These are phyloP conservation scores for Enteromius trimaculatus DNA, from an alignment of 2,797 vertebrate species.

Conservation along the genomic window DNA sequence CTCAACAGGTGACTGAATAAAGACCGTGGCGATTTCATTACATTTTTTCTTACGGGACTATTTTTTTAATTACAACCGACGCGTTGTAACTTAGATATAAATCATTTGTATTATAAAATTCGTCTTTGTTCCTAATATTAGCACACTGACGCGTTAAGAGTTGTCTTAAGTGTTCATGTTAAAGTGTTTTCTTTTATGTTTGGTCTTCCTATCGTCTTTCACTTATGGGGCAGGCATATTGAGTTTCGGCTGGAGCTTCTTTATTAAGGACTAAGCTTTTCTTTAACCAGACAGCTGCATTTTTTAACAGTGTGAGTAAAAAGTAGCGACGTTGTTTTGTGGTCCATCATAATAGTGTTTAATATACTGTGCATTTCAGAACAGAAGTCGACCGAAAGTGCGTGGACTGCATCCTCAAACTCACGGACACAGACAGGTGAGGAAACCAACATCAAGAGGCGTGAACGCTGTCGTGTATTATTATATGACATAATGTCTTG, in stretches of 20 bases:
- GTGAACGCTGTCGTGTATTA: not conserved
- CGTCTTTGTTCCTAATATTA: not conserved
- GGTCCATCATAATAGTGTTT: not conserved
- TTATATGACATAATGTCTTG: not conserved
- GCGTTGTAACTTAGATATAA: not conserved
- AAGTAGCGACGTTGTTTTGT: not conserved
- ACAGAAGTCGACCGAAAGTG: not conserved
- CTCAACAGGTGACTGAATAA: slow-evolving; percentile 18
- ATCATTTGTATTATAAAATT: not conserved
- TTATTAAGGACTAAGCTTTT: slow-evolving; percentile 2
- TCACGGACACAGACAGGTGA: not conserved
- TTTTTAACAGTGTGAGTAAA: not conserved
- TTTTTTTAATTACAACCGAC: not conserved
- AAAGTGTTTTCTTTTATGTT: not conserved
- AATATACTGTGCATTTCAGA: not conserved
- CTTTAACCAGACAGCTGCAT: not conserved
- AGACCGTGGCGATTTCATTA: not conserved
- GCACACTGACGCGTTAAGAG: not conserved
- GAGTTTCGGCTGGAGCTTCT: slow-evolving; percentile 41
- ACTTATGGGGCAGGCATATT: slow-evolving; percentile 57
- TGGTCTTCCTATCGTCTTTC: slow-evolving; percentile 65
- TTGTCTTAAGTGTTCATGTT: not conserved
- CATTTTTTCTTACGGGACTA: not conserved
- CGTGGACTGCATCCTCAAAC: not conserved
- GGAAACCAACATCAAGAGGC: not conserved